Evolutionary conservation across 2,888 invertebrate species (phyloP).

Genomic region (Cordilura impudica): DNA sequence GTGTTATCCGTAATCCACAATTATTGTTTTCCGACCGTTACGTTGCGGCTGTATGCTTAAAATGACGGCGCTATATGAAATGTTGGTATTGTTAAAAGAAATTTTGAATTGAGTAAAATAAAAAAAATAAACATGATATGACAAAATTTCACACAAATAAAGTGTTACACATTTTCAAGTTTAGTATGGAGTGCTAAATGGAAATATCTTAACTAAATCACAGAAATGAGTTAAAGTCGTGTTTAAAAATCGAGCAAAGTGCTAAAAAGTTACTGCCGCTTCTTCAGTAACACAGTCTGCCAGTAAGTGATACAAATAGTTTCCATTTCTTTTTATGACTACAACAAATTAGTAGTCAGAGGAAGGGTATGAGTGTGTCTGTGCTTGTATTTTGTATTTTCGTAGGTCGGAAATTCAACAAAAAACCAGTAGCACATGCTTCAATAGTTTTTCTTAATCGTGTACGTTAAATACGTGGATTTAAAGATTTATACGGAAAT

Average conservation of each 20-base stretch:
- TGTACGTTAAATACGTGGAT: background rate
- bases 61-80: conserved; percentile 43
- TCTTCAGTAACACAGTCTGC: background rate
- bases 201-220: conserved; percentile 37
- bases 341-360: conserved; percentile 22
- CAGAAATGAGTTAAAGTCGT: conserved; percentile 59
- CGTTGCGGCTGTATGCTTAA: conserved; percentile 47
- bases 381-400: conserved; percentile 9
- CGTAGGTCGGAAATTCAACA: conserved; percentile 45
- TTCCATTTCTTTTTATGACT: conserved; percentile 56
- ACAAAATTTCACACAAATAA: conserved; percentile 49
- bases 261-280: conserved; percentile 66
- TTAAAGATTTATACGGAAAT: background rate
- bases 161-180: conserved; percentile 60
- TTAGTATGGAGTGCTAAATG: conserved; percentile 46
- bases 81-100: conserved; percentile 55
- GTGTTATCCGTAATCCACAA: background rate
- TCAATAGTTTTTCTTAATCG: background rate
- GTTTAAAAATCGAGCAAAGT: conserved; percentile 69
- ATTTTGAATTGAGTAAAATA: conserved; percentile 46
- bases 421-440: background rate
- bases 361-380: background rate
- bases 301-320: conserved; percentile 10
- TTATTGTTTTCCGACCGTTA: conserved; percentile 26
- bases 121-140: conserved; percentile 29